Evolutionary conservation across 92 coral and sea anemone species (phyloP).

Genomic region (Montipora capitata): DNA sequence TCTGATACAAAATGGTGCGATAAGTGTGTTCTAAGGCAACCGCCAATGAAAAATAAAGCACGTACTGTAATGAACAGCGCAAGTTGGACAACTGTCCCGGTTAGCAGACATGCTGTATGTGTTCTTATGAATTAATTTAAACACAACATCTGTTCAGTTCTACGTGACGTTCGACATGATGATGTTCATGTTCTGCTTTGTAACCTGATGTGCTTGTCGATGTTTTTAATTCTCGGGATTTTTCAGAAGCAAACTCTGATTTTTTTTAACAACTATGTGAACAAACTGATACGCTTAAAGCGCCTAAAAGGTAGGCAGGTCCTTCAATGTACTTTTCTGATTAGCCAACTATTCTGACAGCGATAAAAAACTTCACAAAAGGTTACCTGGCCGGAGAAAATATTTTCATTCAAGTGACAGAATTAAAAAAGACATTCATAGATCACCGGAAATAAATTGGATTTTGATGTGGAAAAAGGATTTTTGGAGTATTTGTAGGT

Average conservation of each 20-base stretch:
- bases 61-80: background rate
- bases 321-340: background rate
- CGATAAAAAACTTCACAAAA: slow-evolving; percentile 31
- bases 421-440: too few relatives aligned
- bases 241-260: background rate
- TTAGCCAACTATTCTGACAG: background rate
- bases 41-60: too few relatives aligned
- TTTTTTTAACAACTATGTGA: background rate
- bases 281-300: slow-evolving; percentile 32
- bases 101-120: background rate
- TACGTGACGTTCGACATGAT: background rate
- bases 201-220: background rate
- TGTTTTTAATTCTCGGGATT: background rate
- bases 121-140: slow-evolving; percentile 33
- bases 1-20: background rate
- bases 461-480: background rate
- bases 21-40: background rate
- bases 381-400: slow-evolving; percentile 8
- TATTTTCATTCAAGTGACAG: background rate
- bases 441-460: too few relatives aligned
- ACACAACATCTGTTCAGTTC: slow-evolving; percentile 1
- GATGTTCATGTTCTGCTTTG: slow-evolving; percentile 8
- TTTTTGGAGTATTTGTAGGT: slow-evolving; percentile 1
- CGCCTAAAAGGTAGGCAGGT: slow-evolving; percentile 1
- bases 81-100: background rate